phyloP scores from a whole-genome alignment of 2,797 vertebrate genomes.

The Thaleichthys pacificus region DNA sequence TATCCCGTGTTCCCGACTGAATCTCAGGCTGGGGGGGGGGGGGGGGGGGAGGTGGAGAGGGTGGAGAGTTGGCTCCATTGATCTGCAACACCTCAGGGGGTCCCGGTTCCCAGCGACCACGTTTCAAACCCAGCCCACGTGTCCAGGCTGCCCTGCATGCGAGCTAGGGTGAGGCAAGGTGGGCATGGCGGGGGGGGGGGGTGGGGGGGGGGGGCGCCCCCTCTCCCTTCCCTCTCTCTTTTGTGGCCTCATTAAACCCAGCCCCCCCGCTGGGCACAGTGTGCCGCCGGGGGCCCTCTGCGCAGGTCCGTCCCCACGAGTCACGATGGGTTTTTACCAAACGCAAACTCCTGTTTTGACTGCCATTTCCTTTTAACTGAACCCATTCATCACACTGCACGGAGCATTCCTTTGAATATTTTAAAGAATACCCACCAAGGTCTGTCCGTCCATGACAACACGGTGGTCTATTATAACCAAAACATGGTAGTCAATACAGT shows the following conservation, averaged over 20 bases:
- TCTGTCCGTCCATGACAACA: too few relatives aligned
- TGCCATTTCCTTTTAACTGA: too few relatives aligned
- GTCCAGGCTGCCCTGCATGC: conserved; percentile 8
- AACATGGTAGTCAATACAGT: too few relatives aligned
- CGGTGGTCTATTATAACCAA: too few relatives aligned
- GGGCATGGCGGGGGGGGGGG: background rate
- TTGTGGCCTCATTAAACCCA: conserved; percentile 62
- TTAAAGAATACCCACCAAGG: too few relatives aligned
- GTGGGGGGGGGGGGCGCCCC: background rate
- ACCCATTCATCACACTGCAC: too few relatives aligned
- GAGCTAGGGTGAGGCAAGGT: conserved; percentile 27
- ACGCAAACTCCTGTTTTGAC: background rate
- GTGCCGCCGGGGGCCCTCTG: conserved; percentile 10
- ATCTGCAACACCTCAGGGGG: conserved; percentile 42
- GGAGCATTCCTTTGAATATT: too few relatives aligned
- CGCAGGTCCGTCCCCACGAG: background rate
- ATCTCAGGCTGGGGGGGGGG: conserved; percentile 23
- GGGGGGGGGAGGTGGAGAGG: background rate
- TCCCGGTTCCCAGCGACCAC: conserved; percentile 36
- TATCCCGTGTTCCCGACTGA: conserved; percentile 31
- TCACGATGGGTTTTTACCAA: background rate
- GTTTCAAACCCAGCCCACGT: conserved; percentile 34
- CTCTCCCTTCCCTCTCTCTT: conserved; percentile 21
- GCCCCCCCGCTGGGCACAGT: conserved; percentile 45
- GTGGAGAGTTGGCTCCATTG: conserved; percentile 37